Conservation (phyloP, 1,140 invertebrate species). For the Aleiodes sp. region DNA sequence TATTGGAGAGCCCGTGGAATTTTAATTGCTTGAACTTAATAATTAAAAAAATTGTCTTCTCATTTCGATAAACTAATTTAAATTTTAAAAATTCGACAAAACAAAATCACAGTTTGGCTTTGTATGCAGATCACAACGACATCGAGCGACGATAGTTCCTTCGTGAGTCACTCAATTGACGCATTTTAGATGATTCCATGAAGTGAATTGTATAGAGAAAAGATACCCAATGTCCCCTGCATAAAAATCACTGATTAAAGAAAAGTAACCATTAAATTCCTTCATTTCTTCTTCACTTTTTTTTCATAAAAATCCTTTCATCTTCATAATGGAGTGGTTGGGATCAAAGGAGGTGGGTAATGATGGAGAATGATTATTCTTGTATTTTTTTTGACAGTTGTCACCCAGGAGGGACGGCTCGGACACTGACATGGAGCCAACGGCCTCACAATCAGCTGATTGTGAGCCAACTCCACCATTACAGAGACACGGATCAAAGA, state of each 20-base stretch:
- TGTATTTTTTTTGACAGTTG: slow-evolving; percentile 66
- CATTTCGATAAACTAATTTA: slow-evolving; percentile 2
- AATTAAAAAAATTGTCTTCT: too few species aligned
- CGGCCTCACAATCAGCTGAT: slow-evolving; percentile 89
- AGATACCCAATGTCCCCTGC: background rate
- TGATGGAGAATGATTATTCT: background rate
- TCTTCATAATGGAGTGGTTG: too few species aligned
- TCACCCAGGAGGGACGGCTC: slow-evolving; percentile 81
- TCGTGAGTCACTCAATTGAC: slow-evolving; percentile 21
- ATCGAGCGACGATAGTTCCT: slow-evolving; percentile 31
- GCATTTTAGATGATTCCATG: background rate
- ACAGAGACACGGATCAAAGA: slow-evolving; percentile 89
- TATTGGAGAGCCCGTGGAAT: too few species aligned
- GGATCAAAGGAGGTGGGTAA: too few species aligned
- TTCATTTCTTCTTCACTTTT: background rate
- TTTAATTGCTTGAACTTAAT: too few species aligned
- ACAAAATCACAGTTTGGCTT: background rate
- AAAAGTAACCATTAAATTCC: background rate
- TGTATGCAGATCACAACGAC: slow-evolving; percentile 33
- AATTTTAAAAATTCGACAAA: background rate
- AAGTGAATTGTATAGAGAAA: background rate
- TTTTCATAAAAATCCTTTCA: background rate
- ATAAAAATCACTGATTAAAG: background rate
- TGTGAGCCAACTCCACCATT: slow-evolving; percentile 92
- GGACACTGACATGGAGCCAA: slow-evolving; percentile 83